phyloP scores from a whole-genome alignment of 2,888 invertebrate species.

The Orchestes rusci region DNA sequence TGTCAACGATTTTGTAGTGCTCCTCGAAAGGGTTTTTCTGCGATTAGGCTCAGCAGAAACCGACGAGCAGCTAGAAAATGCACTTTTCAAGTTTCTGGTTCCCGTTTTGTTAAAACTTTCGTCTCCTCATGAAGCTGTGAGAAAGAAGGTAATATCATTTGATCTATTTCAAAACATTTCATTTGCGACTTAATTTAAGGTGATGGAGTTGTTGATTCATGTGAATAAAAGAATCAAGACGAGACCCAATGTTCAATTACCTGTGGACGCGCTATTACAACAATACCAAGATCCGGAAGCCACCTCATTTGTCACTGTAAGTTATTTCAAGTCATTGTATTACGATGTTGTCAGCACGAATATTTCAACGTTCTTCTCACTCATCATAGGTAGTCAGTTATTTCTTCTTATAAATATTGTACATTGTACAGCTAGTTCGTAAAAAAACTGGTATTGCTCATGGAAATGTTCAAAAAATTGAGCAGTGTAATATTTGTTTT shows the following conservation, averaged over 20 bases:
- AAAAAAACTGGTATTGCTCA: too few relatives aligned
- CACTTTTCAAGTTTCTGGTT: conserved; percentile 73
- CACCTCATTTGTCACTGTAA: conserved; percentile 71
- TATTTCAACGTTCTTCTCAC: too few relatives aligned
- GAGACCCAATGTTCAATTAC: conserved; percentile 74
- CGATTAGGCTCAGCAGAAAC: conserved; percentile 82
- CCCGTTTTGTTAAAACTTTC: conserved; percentile 87
- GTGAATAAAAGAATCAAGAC: conserved; percentile 86
- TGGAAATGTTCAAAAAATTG: too few relatives aligned
- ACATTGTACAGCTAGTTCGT: too few relatives aligned
- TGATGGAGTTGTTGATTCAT: conserved; percentile 87
- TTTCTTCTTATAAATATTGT: too few relatives aligned
- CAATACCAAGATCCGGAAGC: conserved; percentile 73
- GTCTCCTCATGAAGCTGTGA: conserved; percentile 77
- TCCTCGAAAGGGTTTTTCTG: conserved; percentile 83
- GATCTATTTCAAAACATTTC: too few relatives aligned
- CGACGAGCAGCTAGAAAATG: conserved; percentile 80
- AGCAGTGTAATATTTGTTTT: too few relatives aligned
- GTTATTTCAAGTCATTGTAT: conserved; percentile 32
- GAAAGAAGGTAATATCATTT: conserved; percentile 43
- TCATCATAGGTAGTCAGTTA: too few relatives aligned
- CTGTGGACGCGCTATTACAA: conserved; percentile 72
- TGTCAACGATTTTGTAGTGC: too few relatives aligned
- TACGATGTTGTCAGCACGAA: too few relatives aligned
- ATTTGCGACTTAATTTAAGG: too few relatives aligned